These are phyloP conservation scores for Porites divaricata DNA, from an alignment of 92 coral and sea anemone species.

Conservation along the genomic window DNA sequence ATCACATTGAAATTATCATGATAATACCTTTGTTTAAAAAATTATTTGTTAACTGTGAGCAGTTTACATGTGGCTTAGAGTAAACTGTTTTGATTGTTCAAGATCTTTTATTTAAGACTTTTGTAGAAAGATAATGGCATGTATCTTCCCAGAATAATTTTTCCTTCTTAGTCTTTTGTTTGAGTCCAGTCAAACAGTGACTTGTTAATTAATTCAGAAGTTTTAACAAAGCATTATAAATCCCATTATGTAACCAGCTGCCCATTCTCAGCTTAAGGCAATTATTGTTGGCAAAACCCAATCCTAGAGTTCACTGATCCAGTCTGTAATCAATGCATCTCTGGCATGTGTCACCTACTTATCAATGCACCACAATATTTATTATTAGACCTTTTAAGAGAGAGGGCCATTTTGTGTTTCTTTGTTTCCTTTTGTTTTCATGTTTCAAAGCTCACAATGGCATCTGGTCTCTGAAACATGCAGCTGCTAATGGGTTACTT, in stretches of 20 bases:
- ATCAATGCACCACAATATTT: too few relatives aligned
- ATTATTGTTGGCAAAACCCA: too few relatives aligned
- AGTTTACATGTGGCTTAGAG: background rate
- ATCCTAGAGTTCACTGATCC: too few relatives aligned
- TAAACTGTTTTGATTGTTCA: background rate
- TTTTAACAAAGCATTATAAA: background rate
- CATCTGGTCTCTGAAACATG: background rate
- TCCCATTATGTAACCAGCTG: background rate
- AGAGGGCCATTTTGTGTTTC: background rate
- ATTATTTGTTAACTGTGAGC: conserved; percentile 11
- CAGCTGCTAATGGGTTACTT: background rate
- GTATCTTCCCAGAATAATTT: background rate
- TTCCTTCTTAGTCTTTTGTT: background rate
- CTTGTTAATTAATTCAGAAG: background rate
- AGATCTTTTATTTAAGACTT: background rate
- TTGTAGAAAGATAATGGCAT: background rate
- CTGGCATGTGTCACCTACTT: too few relatives aligned
- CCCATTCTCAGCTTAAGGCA: too few relatives aligned
- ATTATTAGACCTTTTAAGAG: too few relatives aligned
- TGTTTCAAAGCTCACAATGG: conserved; percentile 29
- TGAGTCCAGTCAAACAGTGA: background rate
- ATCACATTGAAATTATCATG: conserved; percentile 21
- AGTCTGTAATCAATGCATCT: too few relatives aligned
- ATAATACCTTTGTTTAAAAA: conserved; percentile 14
- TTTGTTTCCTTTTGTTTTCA: conserved; percentile 11